phyloP scores from a whole-genome alignment of 2,888 invertebrate species.

The Xestia sexstrigata region DNA sequence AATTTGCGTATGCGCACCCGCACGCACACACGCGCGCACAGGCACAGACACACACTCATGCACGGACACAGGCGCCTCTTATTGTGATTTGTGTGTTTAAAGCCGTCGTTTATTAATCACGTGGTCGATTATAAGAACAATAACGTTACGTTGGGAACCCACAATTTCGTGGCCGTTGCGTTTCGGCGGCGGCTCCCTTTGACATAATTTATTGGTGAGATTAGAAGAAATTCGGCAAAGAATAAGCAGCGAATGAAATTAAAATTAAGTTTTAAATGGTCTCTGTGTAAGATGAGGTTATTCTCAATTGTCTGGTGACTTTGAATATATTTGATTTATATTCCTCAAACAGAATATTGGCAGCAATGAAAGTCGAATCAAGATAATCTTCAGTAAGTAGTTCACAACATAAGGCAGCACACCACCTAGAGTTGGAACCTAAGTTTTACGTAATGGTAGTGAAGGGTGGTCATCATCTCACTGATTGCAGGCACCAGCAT shows the following conservation, averaged over 20 bases:
- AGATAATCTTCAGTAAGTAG: background rate
- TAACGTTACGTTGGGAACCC: constrained; percentile 60
- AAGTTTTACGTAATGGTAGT: constrained; percentile 30
- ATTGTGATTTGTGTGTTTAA: constrained; percentile 80
- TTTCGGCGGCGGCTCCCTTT: constrained; percentile 48
- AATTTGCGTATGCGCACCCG: constrained; percentile 84
- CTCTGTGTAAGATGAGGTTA: background rate
- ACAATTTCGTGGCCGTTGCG: constrained; percentile 66
- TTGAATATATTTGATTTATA: no score
- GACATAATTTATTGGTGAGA: constrained; percentile 59
- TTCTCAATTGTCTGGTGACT: no score
- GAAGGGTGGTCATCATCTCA: constrained; percentile 33
- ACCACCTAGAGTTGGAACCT: background rate
- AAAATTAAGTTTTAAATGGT: constrained; percentile 14
- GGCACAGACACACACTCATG: constrained; percentile 10
- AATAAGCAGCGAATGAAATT: constrained; percentile 44
- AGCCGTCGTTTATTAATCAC: constrained; percentile 72
- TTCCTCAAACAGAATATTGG: background rate
- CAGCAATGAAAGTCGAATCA: constrained; percentile 9
- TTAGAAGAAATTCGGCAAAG: constrained; percentile 59
- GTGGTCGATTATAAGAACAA: constrained; percentile 68
- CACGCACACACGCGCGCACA: constrained; percentile 54
- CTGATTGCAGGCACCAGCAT: constrained; percentile 26
- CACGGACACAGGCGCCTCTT: constrained; percentile 61
- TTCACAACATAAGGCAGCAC: background rate